Evolutionary conservation across 2,888 invertebrate genomes (phyloP).

Genomic region (Petrophora chlorosata): DNA sequence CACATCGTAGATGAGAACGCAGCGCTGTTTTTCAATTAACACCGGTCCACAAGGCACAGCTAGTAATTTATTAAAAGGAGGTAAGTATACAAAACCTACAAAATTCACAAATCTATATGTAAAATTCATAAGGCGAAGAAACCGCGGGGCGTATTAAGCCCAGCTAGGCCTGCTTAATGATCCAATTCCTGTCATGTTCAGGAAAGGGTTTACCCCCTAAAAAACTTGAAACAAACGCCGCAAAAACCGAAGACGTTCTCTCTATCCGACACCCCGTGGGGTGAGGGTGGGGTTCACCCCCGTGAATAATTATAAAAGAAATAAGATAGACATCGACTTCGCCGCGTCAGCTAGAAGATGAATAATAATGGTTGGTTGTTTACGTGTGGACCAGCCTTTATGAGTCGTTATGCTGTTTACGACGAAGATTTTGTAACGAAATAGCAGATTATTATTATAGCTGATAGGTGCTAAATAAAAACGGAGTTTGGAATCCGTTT

Average conservation of each 20-base stretch:
- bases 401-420: constrained; percentile 60
- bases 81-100: too few relatives aligned
- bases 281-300: constrained; percentile 46
- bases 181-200: constrained; percentile 84
- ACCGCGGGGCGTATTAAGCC: constrained; percentile 34
- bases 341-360: constrained; percentile 78
- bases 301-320: constrained; percentile 84
- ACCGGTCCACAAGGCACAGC: too few relatives aligned
- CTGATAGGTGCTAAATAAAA: constrained; percentile 25
- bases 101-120: constrained; percentile 24
- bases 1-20: too few relatives aligned
- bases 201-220: constrained; percentile 83
- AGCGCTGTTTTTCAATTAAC: too few relatives aligned
- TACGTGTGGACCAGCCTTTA: constrained; percentile 75
- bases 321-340: constrained; percentile 83
- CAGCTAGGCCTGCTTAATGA: constrained; percentile 78
- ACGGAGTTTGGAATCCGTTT: constrained; percentile 5
- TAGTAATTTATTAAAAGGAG: too few relatives aligned
- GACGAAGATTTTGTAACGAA: constrained; percentile 43
- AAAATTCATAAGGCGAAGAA: constrained; percentile 52
- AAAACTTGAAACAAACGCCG: constrained; percentile 84
- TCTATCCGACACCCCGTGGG: constrained; percentile 59
- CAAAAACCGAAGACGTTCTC: constrained; percentile 83
- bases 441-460: constrained; percentile 52
- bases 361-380: constrained; percentile 81